phyloP scores from a whole-genome alignment of 2,888 invertebrate species.

The Drosophila anomelani region DNA sequence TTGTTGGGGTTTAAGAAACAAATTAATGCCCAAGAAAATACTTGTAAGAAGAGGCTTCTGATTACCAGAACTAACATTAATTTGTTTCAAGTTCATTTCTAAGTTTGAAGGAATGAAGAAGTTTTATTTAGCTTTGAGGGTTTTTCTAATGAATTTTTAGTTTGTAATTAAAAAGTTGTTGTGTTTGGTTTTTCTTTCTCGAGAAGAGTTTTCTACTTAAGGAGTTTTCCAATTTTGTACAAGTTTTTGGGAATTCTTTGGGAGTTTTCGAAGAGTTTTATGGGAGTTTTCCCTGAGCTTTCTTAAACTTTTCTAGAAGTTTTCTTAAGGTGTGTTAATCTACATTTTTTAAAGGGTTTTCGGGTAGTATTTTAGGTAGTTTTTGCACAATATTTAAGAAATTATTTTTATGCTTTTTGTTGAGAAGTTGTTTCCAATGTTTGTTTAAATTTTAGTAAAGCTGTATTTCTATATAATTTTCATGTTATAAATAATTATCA shows the following conservation, averaged over 20 bases:
- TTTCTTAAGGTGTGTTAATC: too few species aligned
- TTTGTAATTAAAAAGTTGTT: not conserved
- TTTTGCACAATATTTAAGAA: too few species aligned
- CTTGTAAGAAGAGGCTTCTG: not conserved
- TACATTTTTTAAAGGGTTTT: not conserved
- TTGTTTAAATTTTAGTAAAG: too few species aligned
- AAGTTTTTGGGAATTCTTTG: not conserved
- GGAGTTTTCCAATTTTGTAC: too few species aligned
- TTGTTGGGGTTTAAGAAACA: not conserved
- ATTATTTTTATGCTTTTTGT: too few species aligned
- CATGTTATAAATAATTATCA: not conserved
- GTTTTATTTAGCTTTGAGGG: not conserved
- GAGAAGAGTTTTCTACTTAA: not conserved
- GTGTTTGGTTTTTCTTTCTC: not conserved
- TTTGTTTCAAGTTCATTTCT: not conserved
- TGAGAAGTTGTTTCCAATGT: too few species aligned
- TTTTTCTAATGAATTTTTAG: not conserved
- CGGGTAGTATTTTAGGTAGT: too few species aligned
- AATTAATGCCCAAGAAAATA: not conserved
- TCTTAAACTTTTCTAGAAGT: not conserved
- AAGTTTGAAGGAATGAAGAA: not conserved
- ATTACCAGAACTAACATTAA: slow-evolving; percentile 1
- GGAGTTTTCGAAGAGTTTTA: too few species aligned
- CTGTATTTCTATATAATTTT: too few species aligned
- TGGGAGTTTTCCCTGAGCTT: too few species aligned